Conservation (phyloP, 92 coral and sea anemone species). For the Anthopleura xanthogrammica region DNA sequence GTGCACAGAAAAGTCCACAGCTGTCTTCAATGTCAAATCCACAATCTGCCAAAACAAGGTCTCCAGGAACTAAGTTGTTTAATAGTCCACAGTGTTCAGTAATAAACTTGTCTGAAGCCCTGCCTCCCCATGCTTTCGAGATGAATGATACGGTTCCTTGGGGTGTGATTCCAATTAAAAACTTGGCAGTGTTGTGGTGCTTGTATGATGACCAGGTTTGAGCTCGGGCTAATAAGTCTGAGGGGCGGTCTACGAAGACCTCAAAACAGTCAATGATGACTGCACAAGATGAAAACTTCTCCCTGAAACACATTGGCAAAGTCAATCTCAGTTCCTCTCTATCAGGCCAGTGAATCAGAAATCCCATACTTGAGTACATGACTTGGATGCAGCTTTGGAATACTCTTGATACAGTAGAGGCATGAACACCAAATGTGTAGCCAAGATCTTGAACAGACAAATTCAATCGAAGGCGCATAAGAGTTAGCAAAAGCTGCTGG, state of each 20-base stretch:
- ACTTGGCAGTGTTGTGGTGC: slow-evolving; percentile 40
- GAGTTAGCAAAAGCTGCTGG: slow-evolving; percentile 32
- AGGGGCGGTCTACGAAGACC: slow-evolving; percentile 56
- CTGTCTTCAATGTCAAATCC: slow-evolving; percentile 49
- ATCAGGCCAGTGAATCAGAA: slow-evolving; percentile 56
- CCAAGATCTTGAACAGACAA: slow-evolving; percentile 53
- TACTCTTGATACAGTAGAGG: slow-evolving; percentile 67
- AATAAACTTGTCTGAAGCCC: slow-evolving; percentile 53
- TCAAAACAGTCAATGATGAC: slow-evolving; percentile 73
- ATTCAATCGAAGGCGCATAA: slow-evolving; percentile 47
- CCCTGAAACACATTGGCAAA: slow-evolving; percentile 44
- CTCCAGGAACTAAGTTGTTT: slow-evolving; percentile 59
- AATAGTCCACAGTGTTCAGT: slow-evolving; percentile 67
- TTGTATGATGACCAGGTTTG: slow-evolving; percentile 57
- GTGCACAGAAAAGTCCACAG: slow-evolving; percentile 38
- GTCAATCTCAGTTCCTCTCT: slow-evolving; percentile 59
- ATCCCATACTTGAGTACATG: slow-evolving; percentile 42
- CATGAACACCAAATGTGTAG: slow-evolving; percentile 46
- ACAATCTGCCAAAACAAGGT: slow-evolving; percentile 42
- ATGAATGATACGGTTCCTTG: slow-evolving; percentile 71
- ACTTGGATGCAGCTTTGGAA: slow-evolving; percentile 44
- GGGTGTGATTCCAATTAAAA: slow-evolving; percentile 53
- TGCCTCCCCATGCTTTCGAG: slow-evolving; percentile 64
- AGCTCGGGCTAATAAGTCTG: slow-evolving; percentile 50
- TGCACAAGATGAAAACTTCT: slow-evolving; percentile 55